These are phyloP conservation scores for Altica lythri DNA, from an alignment of 2,888 invertebrate genomes.

Conservation along the genomic window DNA sequence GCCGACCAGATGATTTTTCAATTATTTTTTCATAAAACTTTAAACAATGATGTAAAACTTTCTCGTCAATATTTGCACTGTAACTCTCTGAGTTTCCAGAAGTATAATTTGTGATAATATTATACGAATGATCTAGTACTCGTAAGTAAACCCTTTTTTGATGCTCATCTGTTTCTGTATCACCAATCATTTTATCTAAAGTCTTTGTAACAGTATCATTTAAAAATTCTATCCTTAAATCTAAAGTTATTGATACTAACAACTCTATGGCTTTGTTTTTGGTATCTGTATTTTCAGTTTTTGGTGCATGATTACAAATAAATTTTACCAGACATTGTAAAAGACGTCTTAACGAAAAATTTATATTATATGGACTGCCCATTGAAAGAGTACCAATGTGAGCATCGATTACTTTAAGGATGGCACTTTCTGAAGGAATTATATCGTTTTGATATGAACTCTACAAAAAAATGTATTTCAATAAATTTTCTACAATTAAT, in stretches of 20 bases:
- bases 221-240: slow-evolving; percentile 75
- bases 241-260: slow-evolving; percentile 76
- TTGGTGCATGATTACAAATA: slow-evolving; percentile 65
- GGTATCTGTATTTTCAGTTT: slow-evolving; percentile 67
- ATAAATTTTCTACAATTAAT: slow-evolving; percentile 4
- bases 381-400: slow-evolving; percentile 69
- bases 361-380: slow-evolving; percentile 63
- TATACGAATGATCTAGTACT: slow-evolving; percentile 70
- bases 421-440: slow-evolving; percentile 82
- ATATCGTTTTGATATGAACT: slow-evolving; percentile 75
- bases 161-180: slow-evolving; percentile 68
- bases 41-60: slow-evolving; percentile 69
- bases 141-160: slow-evolving; percentile 66
- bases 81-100: slow-evolving; percentile 42
- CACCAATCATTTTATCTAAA: slow-evolving; percentile 67
- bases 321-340: slow-evolving; percentile 69
- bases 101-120: slow-evolving; percentile 68
- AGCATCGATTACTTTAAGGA: slow-evolving; percentile 73
- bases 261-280: slow-evolving; percentile 69
- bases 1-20: slow-evolving; percentile 79
- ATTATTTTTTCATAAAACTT: slow-evolving; percentile 86
- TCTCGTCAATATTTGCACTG: slow-evolving; percentile 61
- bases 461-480: slow-evolving; percentile 55
- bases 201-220: slow-evolving; percentile 67
- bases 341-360: slow-evolving; percentile 68